Evolutionary conservation across 2,113 vertebrate genomes (phyloP).

Genomic region (Myotis yumanensis): DNA sequence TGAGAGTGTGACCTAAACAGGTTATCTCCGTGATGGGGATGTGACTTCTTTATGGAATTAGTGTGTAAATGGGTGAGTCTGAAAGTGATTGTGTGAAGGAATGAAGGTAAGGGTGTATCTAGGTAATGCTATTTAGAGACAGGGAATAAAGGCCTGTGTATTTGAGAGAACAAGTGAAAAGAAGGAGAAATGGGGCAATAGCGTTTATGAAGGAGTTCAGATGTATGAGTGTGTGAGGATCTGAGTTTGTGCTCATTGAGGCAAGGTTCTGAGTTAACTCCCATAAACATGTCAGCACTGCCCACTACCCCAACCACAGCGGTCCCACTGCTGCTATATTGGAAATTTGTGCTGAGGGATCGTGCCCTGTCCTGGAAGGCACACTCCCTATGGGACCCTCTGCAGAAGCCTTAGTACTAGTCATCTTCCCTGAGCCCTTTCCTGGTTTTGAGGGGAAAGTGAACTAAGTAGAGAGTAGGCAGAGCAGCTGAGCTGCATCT

Average conservation of each 20-base stretch:
- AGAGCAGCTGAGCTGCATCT: neutral
- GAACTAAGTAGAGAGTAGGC: neutral
- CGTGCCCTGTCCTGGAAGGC: neutral
- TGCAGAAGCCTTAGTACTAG: neutral
- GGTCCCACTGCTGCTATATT: neutral
- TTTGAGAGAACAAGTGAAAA: neutral
- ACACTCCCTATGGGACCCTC: neutral
- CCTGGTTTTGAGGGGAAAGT: neutral
- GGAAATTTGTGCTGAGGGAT: neutral
- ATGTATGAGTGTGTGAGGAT: neutral
- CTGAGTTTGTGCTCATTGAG: neutral
- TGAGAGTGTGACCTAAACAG: neutral
- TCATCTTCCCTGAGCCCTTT: neutral
- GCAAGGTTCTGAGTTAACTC: neutral
- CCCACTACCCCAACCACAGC: accelerated
- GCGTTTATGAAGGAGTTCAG: neutral
- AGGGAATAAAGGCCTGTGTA: accelerated
- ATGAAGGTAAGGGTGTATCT: too few relatives aligned
- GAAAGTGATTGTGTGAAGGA: neutral
- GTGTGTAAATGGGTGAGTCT: neutral
- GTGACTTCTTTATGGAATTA: neutral
- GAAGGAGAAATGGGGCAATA: neutral
- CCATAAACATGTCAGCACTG: neutral
- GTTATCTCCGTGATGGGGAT: neutral
- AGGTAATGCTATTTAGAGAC: neutral